phyloP scores from a whole-genome alignment of 2,113 vertebrate species.

The Nothocercus julius region DNA sequence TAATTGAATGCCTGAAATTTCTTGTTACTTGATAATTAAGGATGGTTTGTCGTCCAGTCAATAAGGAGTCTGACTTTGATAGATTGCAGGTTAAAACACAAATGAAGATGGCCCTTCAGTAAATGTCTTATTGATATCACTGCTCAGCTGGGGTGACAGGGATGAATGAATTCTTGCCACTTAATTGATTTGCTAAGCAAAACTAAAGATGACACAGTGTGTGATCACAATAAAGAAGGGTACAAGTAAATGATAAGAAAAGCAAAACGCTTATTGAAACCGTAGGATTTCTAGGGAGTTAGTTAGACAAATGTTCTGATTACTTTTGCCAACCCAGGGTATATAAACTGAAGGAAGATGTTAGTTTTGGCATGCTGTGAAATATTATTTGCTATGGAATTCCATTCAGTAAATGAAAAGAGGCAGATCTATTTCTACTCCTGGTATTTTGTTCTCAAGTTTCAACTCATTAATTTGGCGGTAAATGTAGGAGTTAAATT shows the following conservation, averaged over 20 bases:
- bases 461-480: not conserved
- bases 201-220: not conserved
- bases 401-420: not conserved
- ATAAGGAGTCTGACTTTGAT: not conserved
- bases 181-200: not conserved
- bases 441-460: not conserved
- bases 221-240: not conserved
- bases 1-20: conserved; percentile 40
- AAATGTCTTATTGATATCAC: not conserved
- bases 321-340: not conserved
- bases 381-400: not conserved
- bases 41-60: conserved; percentile 15
- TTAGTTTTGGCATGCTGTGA: not conserved
- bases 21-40: conserved; percentile 41
- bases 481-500: not conserved
- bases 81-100: not conserved
- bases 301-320: not conserved
- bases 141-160: not conserved
- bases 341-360: not conserved
- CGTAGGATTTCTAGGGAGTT: not conserved
- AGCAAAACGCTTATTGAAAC: not conserved
- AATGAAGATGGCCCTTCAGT: not conserved
- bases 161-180: not conserved
- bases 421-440: not conserved
- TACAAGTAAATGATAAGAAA: not conserved